Evolutionary conservation across 1,140 invertebrate genomes (phyloP).

Genomic region (Drosophila truncata): DNA sequence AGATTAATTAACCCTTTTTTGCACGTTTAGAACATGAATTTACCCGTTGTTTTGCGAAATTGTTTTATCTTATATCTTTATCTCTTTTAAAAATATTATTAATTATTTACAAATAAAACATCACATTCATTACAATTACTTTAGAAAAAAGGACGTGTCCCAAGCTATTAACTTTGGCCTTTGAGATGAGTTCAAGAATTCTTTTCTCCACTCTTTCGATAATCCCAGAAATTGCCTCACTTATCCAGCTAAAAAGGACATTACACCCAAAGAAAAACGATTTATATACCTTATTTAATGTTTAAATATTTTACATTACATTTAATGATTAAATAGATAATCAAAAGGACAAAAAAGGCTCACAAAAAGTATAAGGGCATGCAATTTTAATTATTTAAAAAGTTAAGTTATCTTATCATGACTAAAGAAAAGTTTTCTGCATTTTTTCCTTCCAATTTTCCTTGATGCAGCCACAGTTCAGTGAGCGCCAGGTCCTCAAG

Average conservation of each 20-base stretch:
- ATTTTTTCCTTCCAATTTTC: background rate
- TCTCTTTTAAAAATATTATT: too few species aligned
- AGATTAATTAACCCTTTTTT: background rate
- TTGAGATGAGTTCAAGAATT: background rate
- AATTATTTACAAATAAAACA: background rate
- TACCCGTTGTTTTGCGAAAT: too few species aligned
- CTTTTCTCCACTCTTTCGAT: background rate
- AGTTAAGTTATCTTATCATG: background rate
- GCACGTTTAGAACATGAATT: too few species aligned
- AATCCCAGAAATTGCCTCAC: constrained; percentile 1
- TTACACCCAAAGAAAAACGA: too few species aligned
- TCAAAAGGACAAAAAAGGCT: background rate
- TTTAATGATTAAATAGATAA: background rate
- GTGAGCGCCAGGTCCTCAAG: constrained; percentile 12
- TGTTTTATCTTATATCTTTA: too few species aligned
- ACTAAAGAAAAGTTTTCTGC: background rate
- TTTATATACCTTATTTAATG: too few species aligned
- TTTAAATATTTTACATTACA: too few species aligned
- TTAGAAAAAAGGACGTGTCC: background rate
- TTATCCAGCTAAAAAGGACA: too few species aligned
- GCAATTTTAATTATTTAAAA: background rate
- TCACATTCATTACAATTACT: background rate
- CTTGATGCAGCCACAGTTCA: constrained; percentile 17
- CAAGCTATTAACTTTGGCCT: background rate
- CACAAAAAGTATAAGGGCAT: background rate